Percentiles rank a stretch among this genome's conserved stretches.
These are phyloP conservation scores for Heliconius ismenius DNA, from an alignment of 2,888 invertebrate species.

Conservation along the genomic window DNA sequence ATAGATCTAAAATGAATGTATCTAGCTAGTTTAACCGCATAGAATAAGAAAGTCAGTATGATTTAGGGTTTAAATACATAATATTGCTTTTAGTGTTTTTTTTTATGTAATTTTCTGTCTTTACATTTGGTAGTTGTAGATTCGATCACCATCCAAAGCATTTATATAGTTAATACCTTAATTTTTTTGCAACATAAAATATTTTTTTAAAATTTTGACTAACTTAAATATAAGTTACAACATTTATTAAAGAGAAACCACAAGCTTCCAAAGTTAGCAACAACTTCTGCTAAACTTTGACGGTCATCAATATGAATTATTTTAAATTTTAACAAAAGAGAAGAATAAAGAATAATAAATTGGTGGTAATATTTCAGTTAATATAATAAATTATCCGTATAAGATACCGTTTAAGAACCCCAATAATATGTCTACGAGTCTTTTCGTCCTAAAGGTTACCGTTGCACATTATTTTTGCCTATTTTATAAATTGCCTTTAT, in stretches of 20 bases:
- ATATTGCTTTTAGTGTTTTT: background rate
- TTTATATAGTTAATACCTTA: background rate
- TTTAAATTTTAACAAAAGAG: background rate
- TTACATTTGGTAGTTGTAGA: too few relatives aligned
- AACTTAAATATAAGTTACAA: background rate
- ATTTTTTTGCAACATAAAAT: background rate
- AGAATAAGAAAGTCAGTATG: slow-evolving; percentile 18
- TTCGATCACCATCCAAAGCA: too few relatives aligned
- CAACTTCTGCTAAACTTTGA: background rate
- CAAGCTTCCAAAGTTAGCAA: background rate
- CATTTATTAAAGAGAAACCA: background rate
- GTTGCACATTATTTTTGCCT: too few relatives aligned
- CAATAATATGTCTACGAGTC: background rate
- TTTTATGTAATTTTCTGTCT: background rate
- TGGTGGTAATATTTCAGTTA: background rate
- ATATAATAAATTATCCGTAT: background rate
- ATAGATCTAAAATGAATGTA: slow-evolving; percentile 38
- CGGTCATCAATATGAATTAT: background rate
- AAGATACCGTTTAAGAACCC: background rate
- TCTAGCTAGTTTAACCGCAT: slow-evolving; percentile 25
- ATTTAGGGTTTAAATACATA: background rate
- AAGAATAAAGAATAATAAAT: background rate
- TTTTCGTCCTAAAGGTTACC: too few relatives aligned
- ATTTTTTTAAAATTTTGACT: background rate
- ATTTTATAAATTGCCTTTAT: too few relatives aligned